Evolutionary conservation across 2,113 vertebrate genomes (phyloP), one percentile per base, ranked within the genome.

Genomic region (Eulemur macaco): DNA sequence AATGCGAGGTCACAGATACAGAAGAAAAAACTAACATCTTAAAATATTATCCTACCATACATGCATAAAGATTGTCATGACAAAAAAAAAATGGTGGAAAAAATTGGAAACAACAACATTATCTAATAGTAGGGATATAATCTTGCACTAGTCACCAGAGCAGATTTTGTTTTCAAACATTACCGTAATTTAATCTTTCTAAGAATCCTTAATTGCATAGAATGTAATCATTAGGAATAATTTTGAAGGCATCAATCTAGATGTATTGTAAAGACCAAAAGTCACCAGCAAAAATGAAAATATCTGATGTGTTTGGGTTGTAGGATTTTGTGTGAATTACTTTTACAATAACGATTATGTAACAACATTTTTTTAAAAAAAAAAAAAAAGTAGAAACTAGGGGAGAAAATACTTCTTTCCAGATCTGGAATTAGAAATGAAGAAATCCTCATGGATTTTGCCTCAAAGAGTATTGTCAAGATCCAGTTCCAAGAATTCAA

Each of bases 391-490:
- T 42, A 63, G 56, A 86, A 91, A 90, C 83, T 77, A 66, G 52
- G 77, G 13, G 9, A 88, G 52, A 90, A 98, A 98, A 97, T 74
- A 97, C 47, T 91, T 89, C 45, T 91, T 93, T 90, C 78, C 39
- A 94, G 52, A 78, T 97, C 47, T 0, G 0, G 82, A 96, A 87
- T 78, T 34, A 95, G 77, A 93, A 92, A 86, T 91, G 54, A 97
- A 98, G 89, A 96, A 95, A 89, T 94, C 52, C 37, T 90, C 83
- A 77, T 85, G 84, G 81, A 92, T 93, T 96, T 96, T 88, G 42
- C 85, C 81, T 97, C 87, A 89, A 39, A 92, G 50, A 11, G 23
- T 64, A 91, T 77, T 89, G 54, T 95, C 76, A 91, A 91, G 50
- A 81, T 85, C 47, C 60, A 78, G n/a, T 90, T 96, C 76, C 81